phyloP scores from a whole-genome alignment of 1,140 invertebrate species.

The Drosophila auraria region DNA sequence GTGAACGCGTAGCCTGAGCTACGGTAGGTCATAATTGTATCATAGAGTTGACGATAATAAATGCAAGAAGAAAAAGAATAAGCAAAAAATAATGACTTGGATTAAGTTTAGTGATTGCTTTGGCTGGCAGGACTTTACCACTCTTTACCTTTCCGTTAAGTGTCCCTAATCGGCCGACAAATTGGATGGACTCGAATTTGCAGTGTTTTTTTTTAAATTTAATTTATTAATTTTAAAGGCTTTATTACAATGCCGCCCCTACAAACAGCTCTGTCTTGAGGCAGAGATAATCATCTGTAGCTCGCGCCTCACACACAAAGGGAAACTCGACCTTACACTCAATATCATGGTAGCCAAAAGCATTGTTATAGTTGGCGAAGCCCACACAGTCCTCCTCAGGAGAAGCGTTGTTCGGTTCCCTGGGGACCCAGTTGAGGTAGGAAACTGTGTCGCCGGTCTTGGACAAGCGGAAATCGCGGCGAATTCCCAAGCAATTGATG shows the following conservation, averaged over 20 bases:
- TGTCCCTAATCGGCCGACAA: no score
- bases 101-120: no score
- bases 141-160: no score
- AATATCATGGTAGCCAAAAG: constrained; percentile 27
- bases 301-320: background rate
- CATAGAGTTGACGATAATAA: constrained; percentile 41
- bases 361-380: constrained; percentile 5
- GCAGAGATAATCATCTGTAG: constrained; percentile 2
- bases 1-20: constrained; percentile 53
- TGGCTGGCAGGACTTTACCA: no score
- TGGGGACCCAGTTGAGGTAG: constrained; percentile 7
- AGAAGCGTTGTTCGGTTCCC: constrained; percentile 2
- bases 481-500: constrained; percentile 18
- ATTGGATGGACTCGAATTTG: no score
- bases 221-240: no score
- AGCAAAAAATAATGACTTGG: background rate
- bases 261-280: background rate
- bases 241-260: no score
- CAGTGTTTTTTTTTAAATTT: no score
- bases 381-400: constrained; percentile 34
- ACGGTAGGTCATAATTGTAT: constrained; percentile 19
- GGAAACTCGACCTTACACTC: constrained; percentile 15
- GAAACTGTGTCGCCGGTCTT: constrained; percentile 1
- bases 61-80: constrained; percentile 1
- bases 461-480: constrained; percentile 1